Base-by-base conservation (phyloP, 2,888 invertebrate genomes). In the Dromius quadrimaculatus region DNA sequence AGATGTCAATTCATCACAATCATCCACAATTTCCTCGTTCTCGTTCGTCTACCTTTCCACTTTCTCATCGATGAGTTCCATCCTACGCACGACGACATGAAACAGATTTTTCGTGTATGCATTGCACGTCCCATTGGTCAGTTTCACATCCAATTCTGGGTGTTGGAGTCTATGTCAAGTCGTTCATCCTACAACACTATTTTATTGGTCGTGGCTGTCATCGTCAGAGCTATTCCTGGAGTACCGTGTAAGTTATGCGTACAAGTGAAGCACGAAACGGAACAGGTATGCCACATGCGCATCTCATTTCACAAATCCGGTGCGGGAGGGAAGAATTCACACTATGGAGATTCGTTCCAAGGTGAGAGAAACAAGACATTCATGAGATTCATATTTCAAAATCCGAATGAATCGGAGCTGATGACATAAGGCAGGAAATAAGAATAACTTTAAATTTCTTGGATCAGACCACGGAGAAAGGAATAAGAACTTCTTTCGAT, bases 121-220 rank as follows among this genome's bases (percentile, higher is more conserved):
- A 54, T 54, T 57, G 11, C 19, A 47, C 45, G 32, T 47, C 15
- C 20, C 36, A 65, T 50, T 65, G 65, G 65, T 65, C 65, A 65
- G 50, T 65, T 34, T 66, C 68, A 68, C 68, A 41, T 57, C 57
- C 43, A 43, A 59, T 65, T 57, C 59, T 54, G 57, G 68, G 36
- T 66, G 50, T 15, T 34, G 34, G 34, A 13, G 28, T 23, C 20
- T 38, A 34, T 20, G 41, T 41, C 41, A 41, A 36, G 32, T 19
- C 45, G 50, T 15, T 50, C 47, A 50, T 50, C 34, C 65, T 68
- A 57, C 57, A 57, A 59, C 68, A 68, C 68, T 66, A 74, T 69
- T 74, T 74, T 74, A 74, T 74, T 73, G 71, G 73, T 73, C 71
- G 72, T 65, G 68, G 71, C 68, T 71, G 72, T 71, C 72, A 68